These are phyloP conservation scores for Cosmopolites sordidus DNA, from an alignment of 2,888 invertebrate genomes.

Conservation along the genomic window DNA sequence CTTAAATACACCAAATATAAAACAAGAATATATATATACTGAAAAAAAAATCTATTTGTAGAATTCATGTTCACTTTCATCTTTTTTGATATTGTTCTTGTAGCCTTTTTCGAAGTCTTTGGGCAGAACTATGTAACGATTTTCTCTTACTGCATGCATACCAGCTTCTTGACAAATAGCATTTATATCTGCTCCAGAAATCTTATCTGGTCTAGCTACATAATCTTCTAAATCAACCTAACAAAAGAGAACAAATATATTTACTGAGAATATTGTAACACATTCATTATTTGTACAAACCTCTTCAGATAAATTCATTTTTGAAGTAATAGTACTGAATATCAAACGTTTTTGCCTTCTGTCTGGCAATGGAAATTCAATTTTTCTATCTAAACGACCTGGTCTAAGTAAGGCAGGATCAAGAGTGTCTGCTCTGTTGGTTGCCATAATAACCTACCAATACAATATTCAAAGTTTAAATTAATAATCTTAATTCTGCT, in stretches of 20 bases:
- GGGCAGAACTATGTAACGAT: slow-evolving; percentile 95
- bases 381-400: slow-evolving; percentile 95
- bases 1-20: slow-evolving; percentile 11
- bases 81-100: slow-evolving; percentile 99
- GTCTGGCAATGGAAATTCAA: slow-evolving; percentile 97
- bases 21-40: no score
- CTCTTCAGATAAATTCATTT: slow-evolving; percentile 97
- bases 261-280: not conserved
- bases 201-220: slow-evolving; percentile 96
- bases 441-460: slow-evolving; percentile 79
- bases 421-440: slow-evolving; percentile 94
- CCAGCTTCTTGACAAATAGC: slow-evolving; percentile 99
- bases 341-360: slow-evolving; percentile 88
- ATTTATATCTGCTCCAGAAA: slow-evolving; percentile 98
- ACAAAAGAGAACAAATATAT: not conserved
- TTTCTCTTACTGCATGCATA: slow-evolving; percentile 99
- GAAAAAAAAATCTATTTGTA: slow-evolving; percentile 73
- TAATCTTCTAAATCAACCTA: slow-evolving; percentile 96
- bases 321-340: slow-evolving; percentile 95
- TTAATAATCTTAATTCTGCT: not conserved
- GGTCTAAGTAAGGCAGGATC: slow-evolving; percentile 96
- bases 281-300: slow-evolving; percentile 27
- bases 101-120: slow-evolving; percentile 99
- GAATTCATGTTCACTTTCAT: slow-evolving; percentile 98
- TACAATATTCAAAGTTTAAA: not conserved